Evolutionary conservation across 2,888 invertebrate genomes (phyloP).

Genomic region (Tupiocoris notatus): DNA sequence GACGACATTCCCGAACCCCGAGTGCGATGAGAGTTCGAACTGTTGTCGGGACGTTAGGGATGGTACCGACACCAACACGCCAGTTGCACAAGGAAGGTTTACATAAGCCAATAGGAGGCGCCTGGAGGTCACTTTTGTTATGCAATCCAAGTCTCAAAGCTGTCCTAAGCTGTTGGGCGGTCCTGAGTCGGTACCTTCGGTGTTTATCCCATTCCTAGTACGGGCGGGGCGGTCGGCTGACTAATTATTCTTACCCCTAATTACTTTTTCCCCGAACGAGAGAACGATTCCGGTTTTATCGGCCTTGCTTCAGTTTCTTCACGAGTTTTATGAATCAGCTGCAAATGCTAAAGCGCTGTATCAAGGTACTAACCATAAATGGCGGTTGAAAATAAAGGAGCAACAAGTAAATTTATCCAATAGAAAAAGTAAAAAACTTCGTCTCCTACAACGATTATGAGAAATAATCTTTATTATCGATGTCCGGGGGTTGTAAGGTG

Average conservation of each 20-base stretch:
- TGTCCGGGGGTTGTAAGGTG: too few species aligned
- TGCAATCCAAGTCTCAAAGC: slow-evolving; percentile 4
- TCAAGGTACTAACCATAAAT: too few species aligned
- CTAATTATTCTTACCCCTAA: background rate
- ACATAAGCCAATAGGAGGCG: slow-evolving; percentile 34
- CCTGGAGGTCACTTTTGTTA: slow-evolving; percentile 35
- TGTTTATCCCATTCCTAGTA: background rate
- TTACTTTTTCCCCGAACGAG: background rate
- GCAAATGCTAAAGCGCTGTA: too few species aligned
- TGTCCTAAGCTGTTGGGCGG: background rate
- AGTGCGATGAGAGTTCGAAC: background rate
- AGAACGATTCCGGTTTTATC: too few species aligned
- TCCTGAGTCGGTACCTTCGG: too few species aligned
- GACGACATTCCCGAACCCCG: background rate
- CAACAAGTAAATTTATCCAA: too few species aligned
- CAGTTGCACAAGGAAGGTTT: slow-evolving; percentile 36
- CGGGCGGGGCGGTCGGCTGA: background rate
- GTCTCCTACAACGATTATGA: too few species aligned
- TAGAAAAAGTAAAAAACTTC: too few species aligned
- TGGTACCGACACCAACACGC: slow-evolving; percentile 25
- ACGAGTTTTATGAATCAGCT: too few species aligned
- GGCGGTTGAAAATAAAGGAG: too few species aligned
- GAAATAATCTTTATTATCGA: too few species aligned
- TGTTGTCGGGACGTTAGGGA: slow-evolving; percentile 15
- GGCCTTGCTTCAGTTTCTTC: too few species aligned